phyloP scores from a whole-genome alignment of 2,113 vertebrate species.

The Oostethus manadensis region DNA sequence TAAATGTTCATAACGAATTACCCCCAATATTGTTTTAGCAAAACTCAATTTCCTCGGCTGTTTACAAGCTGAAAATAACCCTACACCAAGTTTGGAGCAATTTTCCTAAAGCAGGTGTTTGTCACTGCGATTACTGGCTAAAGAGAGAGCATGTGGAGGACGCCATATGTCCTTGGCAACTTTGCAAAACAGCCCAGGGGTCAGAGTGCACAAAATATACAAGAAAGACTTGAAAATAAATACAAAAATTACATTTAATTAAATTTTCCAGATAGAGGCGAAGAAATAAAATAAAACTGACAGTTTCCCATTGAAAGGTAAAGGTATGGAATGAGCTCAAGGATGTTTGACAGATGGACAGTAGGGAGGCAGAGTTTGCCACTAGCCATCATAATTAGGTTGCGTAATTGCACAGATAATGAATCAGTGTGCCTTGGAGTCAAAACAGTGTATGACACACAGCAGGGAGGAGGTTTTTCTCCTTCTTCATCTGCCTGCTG shows the following conservation, averaged over 20 bases:
- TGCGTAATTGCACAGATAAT: slow-evolving; percentile 63
- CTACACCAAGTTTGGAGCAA: neutral
- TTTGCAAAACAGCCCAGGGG: slow-evolving; percentile 6
- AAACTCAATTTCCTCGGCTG: too few relatives aligned
- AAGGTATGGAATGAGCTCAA: slow-evolving; percentile 37
- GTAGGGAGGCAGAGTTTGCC: slow-evolving; percentile 38
- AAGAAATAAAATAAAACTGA: slow-evolving; percentile 29
- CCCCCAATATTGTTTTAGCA: too few relatives aligned
- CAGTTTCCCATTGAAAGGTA: slow-evolving; percentile 26
- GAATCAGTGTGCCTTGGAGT: slow-evolving; percentile 57
- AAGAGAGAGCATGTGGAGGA: slow-evolving; percentile 7
- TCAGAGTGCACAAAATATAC: slow-evolving; percentile 21
- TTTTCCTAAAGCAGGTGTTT: neutral
- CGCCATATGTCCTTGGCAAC: slow-evolving; percentile 5
- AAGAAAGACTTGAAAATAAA: slow-evolving; percentile 5
- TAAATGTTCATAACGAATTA: too few relatives aligned
- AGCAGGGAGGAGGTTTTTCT: slow-evolving; percentile 27
- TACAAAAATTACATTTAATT: slow-evolving; percentile 13
- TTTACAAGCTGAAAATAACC: neutral
- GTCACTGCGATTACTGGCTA: neutral
- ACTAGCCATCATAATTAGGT: slow-evolving; percentile 52
- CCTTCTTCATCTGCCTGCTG: slow-evolving; percentile 23
- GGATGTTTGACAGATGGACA: slow-evolving; percentile 54
- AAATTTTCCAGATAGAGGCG: slow-evolving; percentile 11
- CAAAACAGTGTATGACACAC: slow-evolving; percentile 45